Evolutionary conservation across 1,140 invertebrate genomes (phyloP).

Genomic region (Anagrus nilaparvatae): DNA sequence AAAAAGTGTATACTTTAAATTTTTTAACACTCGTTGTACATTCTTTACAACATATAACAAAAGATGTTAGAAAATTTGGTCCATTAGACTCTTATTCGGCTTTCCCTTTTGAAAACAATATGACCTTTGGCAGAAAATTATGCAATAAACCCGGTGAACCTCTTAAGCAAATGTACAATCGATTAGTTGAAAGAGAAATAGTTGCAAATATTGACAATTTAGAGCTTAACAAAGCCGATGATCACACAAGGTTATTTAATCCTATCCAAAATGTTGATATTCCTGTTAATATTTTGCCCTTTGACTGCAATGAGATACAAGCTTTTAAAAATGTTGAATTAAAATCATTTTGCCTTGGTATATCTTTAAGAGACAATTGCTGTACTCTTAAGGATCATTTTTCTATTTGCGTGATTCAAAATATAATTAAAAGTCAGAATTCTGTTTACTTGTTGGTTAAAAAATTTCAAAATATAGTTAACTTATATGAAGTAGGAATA

Average conservation of each 20-base stretch:
- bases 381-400: constrained; percentile 5
- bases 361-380: constrained; percentile 4
- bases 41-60: constrained; percentile 14
- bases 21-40: constrained; percentile 18
- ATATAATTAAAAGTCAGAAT: constrained; percentile 8
- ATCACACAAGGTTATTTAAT: not conserved
- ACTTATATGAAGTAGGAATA: not conserved
- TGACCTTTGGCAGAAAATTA: constrained; percentile 13
- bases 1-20: constrained; percentile 10
- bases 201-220: too few relatives aligned
- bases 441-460: not conserved
- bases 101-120: constrained; percentile 19
- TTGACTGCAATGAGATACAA: not conserved
- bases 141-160: constrained; percentile 12
- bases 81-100: constrained; percentile 16
- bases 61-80: constrained; percentile 13
- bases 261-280: not conserved
- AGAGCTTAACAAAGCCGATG: not conserved
- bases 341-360: not conserved
- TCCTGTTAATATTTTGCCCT: not conserved
- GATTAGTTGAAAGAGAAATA: constrained; percentile 2
- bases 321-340: constrained; percentile 11
- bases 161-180: constrained; percentile 14
- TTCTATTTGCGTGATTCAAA: constrained; percentile 5
- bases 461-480: not conserved